Base-by-base conservation (phyloP, 2,113 vertebrate species). In the Tricholaema leucomelas region DNA sequence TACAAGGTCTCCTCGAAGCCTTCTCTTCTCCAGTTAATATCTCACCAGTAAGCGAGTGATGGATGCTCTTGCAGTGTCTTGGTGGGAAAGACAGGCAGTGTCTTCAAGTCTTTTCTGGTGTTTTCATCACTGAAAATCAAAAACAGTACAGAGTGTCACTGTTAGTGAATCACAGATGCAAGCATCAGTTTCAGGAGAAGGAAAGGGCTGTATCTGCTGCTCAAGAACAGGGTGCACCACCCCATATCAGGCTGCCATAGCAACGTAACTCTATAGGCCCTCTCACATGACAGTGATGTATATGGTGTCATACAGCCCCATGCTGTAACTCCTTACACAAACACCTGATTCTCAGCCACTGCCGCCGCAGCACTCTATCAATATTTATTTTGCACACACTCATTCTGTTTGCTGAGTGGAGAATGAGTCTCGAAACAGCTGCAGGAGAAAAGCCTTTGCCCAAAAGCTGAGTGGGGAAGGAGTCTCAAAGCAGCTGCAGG, bases 41-140 rank as follows among this genome's bases (percentile, higher is more conserved):
- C 98, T 98, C 97, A 99, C 99, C 99, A 99, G 94, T 98, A 99
- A 54, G 98, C 97, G 3, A 99, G 98, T 6, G 99, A 99, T 1
- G 99, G 99, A 79, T 99, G 99, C 54, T 99, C 99, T 96, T 98
- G 98, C 58, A 99, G 97, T 0, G 99, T 99, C 95, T 97, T 98
- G 48, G 99, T 99, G 64, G 99, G 99, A 83, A 99, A 98, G 74
- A 97, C 97, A 4, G 98, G 98, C 50, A 99, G 97, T 0, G 98
- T 98, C 97, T 99, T 99, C 94, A 99, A 97, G 93, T 99, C 98
- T 87, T 97, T 98, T 91, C 98, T 97, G 63, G 98, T 93, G 90
- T 97, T 98, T 93, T 99, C 99, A 95, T 98, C 97, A 93, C 99
- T 99, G 66, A 56, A 86, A 82, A 25, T 5, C 5, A 88, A 90